These are phyloP conservation scores for Bovichtus variegatus DNA, from an alignment of 2,797 vertebrate species.

Conservation along the genomic window DNA sequence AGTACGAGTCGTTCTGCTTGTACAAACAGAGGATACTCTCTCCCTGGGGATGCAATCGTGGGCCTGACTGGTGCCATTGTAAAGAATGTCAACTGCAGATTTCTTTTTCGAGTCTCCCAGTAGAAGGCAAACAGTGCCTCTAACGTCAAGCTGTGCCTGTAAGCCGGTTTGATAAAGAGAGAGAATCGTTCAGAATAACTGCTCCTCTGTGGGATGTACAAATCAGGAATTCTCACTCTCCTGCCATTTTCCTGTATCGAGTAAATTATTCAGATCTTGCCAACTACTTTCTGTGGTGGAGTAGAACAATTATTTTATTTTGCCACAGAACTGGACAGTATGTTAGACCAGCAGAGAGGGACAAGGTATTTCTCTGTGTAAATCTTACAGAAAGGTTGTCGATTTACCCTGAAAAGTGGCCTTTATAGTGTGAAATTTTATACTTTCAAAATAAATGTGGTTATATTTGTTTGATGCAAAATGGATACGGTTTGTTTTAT, in stretches of 20 bases:
- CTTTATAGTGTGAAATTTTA: conserved; percentile 92
- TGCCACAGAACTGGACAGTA: conserved; percentile 81
- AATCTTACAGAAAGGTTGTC: conserved; percentile 83
- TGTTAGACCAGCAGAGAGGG: conserved; percentile 79
- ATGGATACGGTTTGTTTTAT: conserved; percentile 48
- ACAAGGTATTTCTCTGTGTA: conserved; percentile 82
- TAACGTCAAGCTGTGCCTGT: conserved; percentile 87
- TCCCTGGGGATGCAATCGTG: conserved; percentile 63
- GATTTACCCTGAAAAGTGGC: conserved; percentile 89
- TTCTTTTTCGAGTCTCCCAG: conserved; percentile 77
- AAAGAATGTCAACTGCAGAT: conserved; percentile 87
- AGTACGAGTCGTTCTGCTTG: conserved; percentile 47
- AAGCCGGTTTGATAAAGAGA: conserved; percentile 74
- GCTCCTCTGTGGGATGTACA: conserved; percentile 82
- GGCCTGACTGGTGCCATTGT: conserved; percentile 84
- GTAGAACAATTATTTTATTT: conserved; percentile 81
- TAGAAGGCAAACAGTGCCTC: conserved; percentile 87
- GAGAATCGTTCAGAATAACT: conserved; percentile 75
- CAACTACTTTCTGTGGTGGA: conserved; percentile 85
- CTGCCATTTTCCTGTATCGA: conserved; percentile 83
- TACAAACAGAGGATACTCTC: conserved; percentile 72
- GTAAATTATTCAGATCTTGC: conserved; percentile 86
- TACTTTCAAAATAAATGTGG: conserved; percentile 92
- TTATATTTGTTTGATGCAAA: conserved; percentile 88
- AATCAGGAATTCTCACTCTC: conserved; percentile 83